Conservation (phyloP, 2,888 invertebrate species). For the Zelleria hepariella region DNA sequence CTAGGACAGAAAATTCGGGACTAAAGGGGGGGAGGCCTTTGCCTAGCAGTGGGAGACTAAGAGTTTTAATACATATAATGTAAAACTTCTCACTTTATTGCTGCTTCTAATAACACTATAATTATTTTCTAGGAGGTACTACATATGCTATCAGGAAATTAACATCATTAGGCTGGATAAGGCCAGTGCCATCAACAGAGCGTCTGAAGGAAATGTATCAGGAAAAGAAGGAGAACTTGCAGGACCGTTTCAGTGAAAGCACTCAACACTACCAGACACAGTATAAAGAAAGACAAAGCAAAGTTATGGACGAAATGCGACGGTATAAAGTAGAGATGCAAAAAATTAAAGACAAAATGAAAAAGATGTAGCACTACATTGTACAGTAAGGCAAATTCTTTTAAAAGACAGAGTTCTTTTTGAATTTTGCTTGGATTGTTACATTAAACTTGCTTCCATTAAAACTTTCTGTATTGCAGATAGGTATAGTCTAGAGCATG, state of each 20-base stretch:
- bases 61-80: too few relatives aligned
- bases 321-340: slow-evolving; percentile 63
- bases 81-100: not conserved
- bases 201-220: slow-evolving; percentile 75
- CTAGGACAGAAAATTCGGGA: too few relatives aligned
- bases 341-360: slow-evolving; percentile 59
- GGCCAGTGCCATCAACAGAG: slow-evolving; percentile 81
- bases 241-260: slow-evolving; percentile 74
- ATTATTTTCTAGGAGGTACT: slow-evolving; percentile 78
- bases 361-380: slow-evolving; percentile 48
- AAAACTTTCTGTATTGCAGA: too few relatives aligned
- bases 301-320: slow-evolving; percentile 67
- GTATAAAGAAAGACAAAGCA: slow-evolving; percentile 51
- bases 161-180: slow-evolving; percentile 84
- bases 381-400: not conserved
- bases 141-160: slow-evolving; percentile 88
- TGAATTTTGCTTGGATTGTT: too few relatives aligned
- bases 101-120: not conserved
- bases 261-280: slow-evolving; percentile 56
- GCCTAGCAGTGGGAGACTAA: too few relatives aligned
- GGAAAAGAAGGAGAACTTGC: slow-evolving; percentile 73
- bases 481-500: too few relatives aligned
- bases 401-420: too few relatives aligned
- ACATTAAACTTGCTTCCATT: too few relatives aligned
- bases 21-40: too few relatives aligned